These are phyloP conservation scores for Brachionus rubens DNA, from an alignment of 1,140 invertebrate species.

Conservation along the genomic window DNA sequence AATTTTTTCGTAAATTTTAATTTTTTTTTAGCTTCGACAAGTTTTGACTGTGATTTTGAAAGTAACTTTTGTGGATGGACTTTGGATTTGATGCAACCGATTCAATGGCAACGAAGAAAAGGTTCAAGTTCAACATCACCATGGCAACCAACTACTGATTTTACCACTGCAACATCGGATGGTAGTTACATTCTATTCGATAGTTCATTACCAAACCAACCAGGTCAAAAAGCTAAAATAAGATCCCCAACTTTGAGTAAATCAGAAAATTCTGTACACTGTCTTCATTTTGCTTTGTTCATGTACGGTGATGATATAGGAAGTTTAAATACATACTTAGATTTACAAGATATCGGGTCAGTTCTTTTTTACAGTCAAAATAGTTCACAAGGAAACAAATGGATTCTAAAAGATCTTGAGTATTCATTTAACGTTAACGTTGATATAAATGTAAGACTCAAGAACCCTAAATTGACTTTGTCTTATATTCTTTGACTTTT, in stretches of 20 bases:
- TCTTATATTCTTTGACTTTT: too few species aligned
- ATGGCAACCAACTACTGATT: slow-evolving; percentile 65
- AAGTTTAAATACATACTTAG: background rate
- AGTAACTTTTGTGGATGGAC: slow-evolving; percentile 38
- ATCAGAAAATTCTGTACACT: background rate
- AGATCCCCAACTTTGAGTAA: slow-evolving; percentile 51
- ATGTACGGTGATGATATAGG: slow-evolving; percentile 46
- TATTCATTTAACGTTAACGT: background rate
- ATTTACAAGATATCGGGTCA: background rate
- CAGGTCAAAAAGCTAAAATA: slow-evolving; percentile 48
- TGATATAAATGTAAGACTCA: slow-evolving; percentile 1
- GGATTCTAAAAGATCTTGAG: background rate
- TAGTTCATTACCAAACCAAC: slow-evolving; percentile 1
- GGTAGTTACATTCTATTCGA: slow-evolving; percentile 51
- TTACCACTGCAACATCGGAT: slow-evolving; percentile 54
- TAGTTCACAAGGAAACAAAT: slow-evolving; percentile 18
- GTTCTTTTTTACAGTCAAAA: background rate
- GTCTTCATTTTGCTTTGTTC: slow-evolving; percentile 3
- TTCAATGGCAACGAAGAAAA: slow-evolving; percentile 53
- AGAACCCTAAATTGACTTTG: too few species aligned
- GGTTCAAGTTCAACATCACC: slow-evolving; percentile 49
- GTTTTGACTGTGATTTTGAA: slow-evolving; percentile 55
- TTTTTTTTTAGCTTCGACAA: background rate
- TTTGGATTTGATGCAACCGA: slow-evolving; percentile 48
- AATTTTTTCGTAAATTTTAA: background rate